Base-by-base conservation (phyloP, 1,140 invertebrate genomes). In the Wasmannia auropunctata region DNA sequence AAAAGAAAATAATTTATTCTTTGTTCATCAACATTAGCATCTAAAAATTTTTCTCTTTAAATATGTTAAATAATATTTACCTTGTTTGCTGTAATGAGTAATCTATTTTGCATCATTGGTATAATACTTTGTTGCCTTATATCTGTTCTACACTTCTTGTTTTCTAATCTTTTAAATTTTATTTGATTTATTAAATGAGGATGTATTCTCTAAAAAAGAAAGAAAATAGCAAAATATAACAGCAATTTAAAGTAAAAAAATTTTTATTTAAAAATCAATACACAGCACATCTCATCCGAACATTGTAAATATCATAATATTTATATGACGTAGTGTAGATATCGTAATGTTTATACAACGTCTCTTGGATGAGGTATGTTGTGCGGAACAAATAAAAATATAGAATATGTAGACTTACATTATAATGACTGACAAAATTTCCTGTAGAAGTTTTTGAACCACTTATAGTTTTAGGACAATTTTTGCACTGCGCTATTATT, bases 341-440 rank as follows among this genome's bases (percentile, higher is more conserved):
- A n/a, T n/a, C n/a, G n/a, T n/a, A n/a, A n/a, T n/a, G n/a, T n/a
- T n/a, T n/a, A n/a, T n/a, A n/a, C n/a, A n/a, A n/a, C n/a, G n/a
- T n/a, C n/a, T n/a, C n/a, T n/a, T n/a, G n/a, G n/a, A n/a, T n/a
- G n/a, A n/a, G n/a, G n/a, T n/a, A n/a, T n/a, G n/a, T n/a, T n/a
- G n/a, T n/a, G n/a, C n/a, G n/a, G n/a, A n/a, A n/a, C 11, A 43
- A 43, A 43, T 43, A 51, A 70, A 49, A 70, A 56, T 37, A 74
- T 22, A 74, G 14, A 37, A 54, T 72, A 22, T 54, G 5, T n/a
- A 10, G 37, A 72, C 49, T 56, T 37, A 72, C 49, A 22, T 72
- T 22, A 37, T 74, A 75, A 58, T 75, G 72, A 75, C 54, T 75
- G 14, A 75, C 19, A 58, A 75, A 75, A 10, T 58, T 75, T 58